These are phyloP conservation scores for Petrocephalus schoutedeni DNA, from an alignment of 2,797 vertebrate species.

Conservation along the genomic window DNA sequence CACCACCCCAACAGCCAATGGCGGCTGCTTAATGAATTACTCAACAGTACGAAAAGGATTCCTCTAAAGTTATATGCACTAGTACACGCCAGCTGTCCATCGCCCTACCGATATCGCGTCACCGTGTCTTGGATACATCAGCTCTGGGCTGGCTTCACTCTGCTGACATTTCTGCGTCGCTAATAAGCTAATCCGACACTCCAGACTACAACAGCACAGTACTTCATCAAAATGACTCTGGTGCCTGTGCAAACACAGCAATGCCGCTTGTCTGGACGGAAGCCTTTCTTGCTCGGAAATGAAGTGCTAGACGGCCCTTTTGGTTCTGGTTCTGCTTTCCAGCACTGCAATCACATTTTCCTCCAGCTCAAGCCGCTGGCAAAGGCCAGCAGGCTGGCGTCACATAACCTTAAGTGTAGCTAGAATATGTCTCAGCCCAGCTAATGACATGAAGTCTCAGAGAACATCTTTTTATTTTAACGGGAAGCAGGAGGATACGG, in stretches of 20 bases:
- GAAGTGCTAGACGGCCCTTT: neutral
- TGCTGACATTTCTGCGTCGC: neutral
- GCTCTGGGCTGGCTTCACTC: neutral
- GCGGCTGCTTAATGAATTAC: neutral
- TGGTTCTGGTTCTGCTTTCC: neutral
- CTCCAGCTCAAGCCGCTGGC: neutral
- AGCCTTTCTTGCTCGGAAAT: neutral
- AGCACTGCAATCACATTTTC: neutral
- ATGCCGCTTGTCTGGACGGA: neutral
- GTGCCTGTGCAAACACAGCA: neutral
- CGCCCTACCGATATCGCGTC: neutral
- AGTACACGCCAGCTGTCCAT: neutral
- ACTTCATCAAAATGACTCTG: neutral
- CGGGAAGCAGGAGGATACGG: constrained; percentile 6
- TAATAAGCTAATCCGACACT: constrained; percentile 2
- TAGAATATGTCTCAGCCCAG: neutral
- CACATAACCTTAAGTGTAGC: neutral
- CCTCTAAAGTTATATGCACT: neutral
- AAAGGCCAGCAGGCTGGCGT: neutral
- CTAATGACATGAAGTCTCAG: constrained; percentile 6
- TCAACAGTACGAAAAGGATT: neutral
- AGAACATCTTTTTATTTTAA: constrained; percentile 30
- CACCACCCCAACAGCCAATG: neutral
- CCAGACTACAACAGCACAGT: neutral
- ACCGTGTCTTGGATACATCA: neutral